Evolutionary conservation across 2,888 invertebrate species (phyloP).

Genomic region (Cheilosia vulpina): DNA sequence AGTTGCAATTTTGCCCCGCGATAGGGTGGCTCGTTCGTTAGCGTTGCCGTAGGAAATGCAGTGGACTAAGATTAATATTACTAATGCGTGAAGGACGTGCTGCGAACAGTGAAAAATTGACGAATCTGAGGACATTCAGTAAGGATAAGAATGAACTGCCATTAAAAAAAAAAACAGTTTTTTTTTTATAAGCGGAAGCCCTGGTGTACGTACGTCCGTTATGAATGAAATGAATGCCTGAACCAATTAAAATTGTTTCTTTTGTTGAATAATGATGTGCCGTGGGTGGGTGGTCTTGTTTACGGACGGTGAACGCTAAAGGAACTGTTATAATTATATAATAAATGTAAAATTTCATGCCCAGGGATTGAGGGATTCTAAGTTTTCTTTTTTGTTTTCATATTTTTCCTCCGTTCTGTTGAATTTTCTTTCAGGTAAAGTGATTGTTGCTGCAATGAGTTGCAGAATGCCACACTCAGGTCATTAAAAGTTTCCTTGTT

Average conservation of each 20-base stretch:
- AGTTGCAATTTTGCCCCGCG: slow-evolving; percentile 40
- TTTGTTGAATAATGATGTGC: slow-evolving; percentile 15
- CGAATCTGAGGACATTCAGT: background rate
- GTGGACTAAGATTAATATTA: slow-evolving; percentile 52
- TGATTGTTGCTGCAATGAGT: too few species aligned
- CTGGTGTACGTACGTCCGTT: slow-evolving; percentile 13
- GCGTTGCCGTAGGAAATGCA: slow-evolving; percentile 9
- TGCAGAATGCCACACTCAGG: too few species aligned
- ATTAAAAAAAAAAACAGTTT: slow-evolving; percentile 21
- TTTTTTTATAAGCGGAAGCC: background rate
- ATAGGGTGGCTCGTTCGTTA: slow-evolving; percentile 27
- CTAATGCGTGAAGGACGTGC: slow-evolving; percentile 66
- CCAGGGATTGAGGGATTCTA: too few species aligned
- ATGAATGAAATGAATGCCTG: slow-evolving; percentile 46
- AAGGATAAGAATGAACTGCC: background rate
- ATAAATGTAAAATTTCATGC: too few species aligned
- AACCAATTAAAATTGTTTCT: slow-evolving; percentile 54
- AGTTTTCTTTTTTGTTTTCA: too few species aligned
- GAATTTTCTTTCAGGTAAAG: too few species aligned
- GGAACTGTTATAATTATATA: too few species aligned
- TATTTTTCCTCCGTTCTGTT: too few species aligned
- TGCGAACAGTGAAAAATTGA: slow-evolving; percentile 59
- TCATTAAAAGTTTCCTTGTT: too few species aligned
- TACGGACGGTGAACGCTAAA: too few species aligned
- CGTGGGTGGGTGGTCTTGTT: too few species aligned